These are phyloP conservation scores for Fragum sueziense DNA, from an alignment of 2,888 invertebrate genomes.

Conservation along the genomic window DNA sequence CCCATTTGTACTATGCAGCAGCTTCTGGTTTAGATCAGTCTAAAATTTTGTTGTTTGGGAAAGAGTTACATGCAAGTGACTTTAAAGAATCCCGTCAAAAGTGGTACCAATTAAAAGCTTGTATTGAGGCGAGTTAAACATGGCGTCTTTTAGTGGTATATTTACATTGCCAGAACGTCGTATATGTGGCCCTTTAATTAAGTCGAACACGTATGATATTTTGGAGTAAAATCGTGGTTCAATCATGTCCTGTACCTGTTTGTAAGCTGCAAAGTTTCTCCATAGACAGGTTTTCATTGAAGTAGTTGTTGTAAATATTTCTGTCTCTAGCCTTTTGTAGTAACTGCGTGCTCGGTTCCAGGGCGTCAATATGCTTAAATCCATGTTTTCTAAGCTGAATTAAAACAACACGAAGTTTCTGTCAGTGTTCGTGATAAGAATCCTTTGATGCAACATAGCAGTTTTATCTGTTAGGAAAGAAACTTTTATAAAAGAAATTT, in stretches of 20 bases:
- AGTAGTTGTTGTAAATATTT: neutral
- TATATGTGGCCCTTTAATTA: neutral
- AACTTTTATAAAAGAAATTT: neutral
- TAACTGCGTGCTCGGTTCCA: neutral
- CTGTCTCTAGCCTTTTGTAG: neutral
- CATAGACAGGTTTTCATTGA: neutral
- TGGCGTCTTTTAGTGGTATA: neutral
- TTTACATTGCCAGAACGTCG: neutral
- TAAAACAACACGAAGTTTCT: neutral
- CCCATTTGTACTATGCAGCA: too few relatives aligned
- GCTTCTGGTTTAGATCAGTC: too few relatives aligned
- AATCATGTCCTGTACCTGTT: neutral
- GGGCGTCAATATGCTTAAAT: neutral
- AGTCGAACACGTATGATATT: neutral
- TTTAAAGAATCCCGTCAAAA: too few relatives aligned
- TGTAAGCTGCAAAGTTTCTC: constrained; percentile 3
- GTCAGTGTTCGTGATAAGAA: neutral
- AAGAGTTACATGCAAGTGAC: too few relatives aligned
- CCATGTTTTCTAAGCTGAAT: neutral
- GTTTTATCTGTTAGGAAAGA: neutral
- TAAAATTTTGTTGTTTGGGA: too few relatives aligned
- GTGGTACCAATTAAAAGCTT: neutral
- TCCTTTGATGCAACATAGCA: neutral
- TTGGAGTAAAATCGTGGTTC: neutral
- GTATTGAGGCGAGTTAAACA: neutral